phyloP scores from a whole-genome alignment of 2,797 vertebrate genomes.

The Hephaestus fuliginosus region DNA sequence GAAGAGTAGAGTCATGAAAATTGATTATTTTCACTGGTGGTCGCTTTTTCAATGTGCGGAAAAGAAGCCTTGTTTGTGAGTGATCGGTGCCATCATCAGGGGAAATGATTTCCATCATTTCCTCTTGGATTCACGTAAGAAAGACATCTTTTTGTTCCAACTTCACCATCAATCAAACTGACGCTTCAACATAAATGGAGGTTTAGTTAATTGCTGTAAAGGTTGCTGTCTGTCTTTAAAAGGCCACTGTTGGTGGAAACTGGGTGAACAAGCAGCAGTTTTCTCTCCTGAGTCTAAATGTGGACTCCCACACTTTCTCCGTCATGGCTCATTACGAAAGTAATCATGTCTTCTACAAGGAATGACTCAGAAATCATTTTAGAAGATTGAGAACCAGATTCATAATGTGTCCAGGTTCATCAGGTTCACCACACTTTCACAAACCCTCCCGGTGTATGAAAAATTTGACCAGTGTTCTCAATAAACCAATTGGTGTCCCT shows the following conservation, averaged over 20 bases:
- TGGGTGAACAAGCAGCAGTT: background rate
- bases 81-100: background rate
- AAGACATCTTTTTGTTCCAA: background rate
- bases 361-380: background rate
- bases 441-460: background rate
- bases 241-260: conserved; percentile 1
- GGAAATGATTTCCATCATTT: background rate
- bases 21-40: background rate
- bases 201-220: conserved; percentile 14
- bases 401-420: background rate
- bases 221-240: conserved; percentile 23
- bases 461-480: background rate
- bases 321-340: background rate
- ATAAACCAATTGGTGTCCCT: background rate
- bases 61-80: background rate
- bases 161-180: conserved; percentile 36
- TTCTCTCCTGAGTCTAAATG: background rate
- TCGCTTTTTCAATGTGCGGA: background rate
- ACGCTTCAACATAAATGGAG: background rate
- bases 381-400: background rate
- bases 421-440: no score
- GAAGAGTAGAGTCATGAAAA: background rate
- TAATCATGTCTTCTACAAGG: background rate
- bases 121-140: conserved; percentile 9
- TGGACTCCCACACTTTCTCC: background rate